Evolutionary conservation across 2,888 invertebrate species (phyloP).

Genomic region (Rhopalosiphum nymphaeae): DNA sequence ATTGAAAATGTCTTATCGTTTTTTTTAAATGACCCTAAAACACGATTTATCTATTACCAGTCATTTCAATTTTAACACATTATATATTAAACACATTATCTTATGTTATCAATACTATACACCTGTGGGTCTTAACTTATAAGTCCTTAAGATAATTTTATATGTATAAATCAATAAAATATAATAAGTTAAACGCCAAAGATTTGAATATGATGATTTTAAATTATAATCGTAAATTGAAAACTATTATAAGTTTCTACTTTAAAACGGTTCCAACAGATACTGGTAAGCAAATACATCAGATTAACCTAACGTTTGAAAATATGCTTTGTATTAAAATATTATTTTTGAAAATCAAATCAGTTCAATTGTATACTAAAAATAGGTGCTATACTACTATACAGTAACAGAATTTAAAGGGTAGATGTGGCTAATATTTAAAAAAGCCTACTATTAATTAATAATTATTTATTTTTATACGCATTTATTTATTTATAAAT

Average conservation of each 20-base stretch:
- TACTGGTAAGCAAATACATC: not conserved
- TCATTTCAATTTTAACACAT: not conserved
- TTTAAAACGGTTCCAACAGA: not conserved
- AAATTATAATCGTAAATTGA: too few relatives aligned
- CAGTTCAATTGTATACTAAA: too few relatives aligned
- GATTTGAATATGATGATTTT: too few relatives aligned
- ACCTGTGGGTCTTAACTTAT: not conserved
- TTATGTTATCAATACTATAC: not conserved
- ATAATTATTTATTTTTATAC: too few relatives aligned
- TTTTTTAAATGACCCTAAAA: slow-evolving; percentile 36
- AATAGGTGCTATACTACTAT: too few relatives aligned
- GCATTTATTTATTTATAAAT: not conserved
- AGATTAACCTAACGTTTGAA: not conserved
- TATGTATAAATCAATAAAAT: not conserved
- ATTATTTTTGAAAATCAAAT: not conserved
- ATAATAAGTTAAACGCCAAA: too few relatives aligned
- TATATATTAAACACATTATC: too few relatives aligned
- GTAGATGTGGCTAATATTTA: not conserved
- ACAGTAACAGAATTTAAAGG: not conserved
- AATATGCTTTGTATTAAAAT: not conserved
- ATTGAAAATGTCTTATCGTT: slow-evolving; percentile 59
- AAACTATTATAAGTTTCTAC: not conserved
- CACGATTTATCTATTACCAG: not conserved
- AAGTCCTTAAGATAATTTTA: not conserved
- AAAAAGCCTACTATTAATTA: not conserved